Evolutionary conservation across 2,797 vertebrate species (phyloP), one percentile per base, ranked within the genome.

Genomic region (Sternarchorhynchus goeldii): DNA sequence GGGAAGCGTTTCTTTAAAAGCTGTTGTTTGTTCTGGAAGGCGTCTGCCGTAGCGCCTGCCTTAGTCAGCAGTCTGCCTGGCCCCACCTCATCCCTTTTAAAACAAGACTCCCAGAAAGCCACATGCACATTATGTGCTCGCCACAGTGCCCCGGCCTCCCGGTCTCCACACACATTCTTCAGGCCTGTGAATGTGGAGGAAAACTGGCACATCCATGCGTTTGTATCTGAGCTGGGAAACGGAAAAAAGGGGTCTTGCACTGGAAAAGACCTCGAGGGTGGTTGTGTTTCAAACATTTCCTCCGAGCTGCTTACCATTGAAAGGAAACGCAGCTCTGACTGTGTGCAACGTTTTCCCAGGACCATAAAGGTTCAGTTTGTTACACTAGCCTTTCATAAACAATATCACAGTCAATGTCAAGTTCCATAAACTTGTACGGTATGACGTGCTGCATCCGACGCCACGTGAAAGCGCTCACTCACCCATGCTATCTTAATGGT

Each of bases 31-130:
- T 85, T 83, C 81, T 85, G 80, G 78, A 79, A 73, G 76, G 76
- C 69, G 81, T 81, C 78, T 59, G 70, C 73, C 50, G 74, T 68
- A 63, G 81, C 5, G 77, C 77, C 81, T 70, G 80, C 83, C 83
- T 84, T 84, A 81, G 72, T 86, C 85, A 86, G 85, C 85, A 83
- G 79, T 84, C 81, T 82, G 75, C 69, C 74, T 70, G 58, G 85
- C 81, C 85, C 85, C 85, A 86, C 85, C 83, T 84, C 79, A 81
- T 83, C 83, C 81, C 82, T 84, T 86, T 84, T 84, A 84, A 86
- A 86, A 84, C 76, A 84, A 84, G 83, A 70, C 79, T 78, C 75
- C 71, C 79, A 75, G 75, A 83, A 84, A 84, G 83, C 85, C 83
- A 81, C 79, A 84, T 77, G 78, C 77, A 85, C 74, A 83, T 85